A percentile compares a stretch with the other conserved stretches of the same genome.
These are phyloP conservation scores for Pelusios castaneus DNA, from an alignment of 2,113 vertebrate species.

Conservation along the genomic window DNA sequence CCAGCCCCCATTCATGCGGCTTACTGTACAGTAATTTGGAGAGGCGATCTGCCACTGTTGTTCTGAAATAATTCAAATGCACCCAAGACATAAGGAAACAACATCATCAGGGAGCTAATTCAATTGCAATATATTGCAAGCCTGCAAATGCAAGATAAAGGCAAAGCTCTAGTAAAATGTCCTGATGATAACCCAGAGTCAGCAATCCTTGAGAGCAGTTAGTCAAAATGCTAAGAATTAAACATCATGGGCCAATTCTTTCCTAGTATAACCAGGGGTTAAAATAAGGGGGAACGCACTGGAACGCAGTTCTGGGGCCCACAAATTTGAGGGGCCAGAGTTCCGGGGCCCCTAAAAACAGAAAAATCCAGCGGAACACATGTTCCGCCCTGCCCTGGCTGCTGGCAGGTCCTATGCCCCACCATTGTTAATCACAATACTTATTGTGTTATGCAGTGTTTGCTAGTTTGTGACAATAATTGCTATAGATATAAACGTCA, in stretches of 20 bases:
- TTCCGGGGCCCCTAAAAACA: too few species aligned
- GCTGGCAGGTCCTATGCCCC: too few species aligned
- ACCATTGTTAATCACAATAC: too few species aligned
- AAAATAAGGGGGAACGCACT: too few species aligned
- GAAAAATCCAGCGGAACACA: too few species aligned
- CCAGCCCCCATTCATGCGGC: accelerated
- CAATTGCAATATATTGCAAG: not conserved
- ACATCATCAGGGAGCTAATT: not conserved
- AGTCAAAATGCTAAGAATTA: slow-evolving; percentile 13
- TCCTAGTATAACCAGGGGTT: too few species aligned
- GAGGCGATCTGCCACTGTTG: not conserved
- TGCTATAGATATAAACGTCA: too few species aligned
- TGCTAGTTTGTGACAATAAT: too few species aligned
- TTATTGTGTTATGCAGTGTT: too few species aligned
- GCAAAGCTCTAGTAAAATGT: not conserved
- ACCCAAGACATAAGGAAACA: not conserved
- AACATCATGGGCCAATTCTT: slow-evolving; percentile 36
- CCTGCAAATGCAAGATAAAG: not conserved
- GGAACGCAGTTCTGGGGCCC: too few species aligned
- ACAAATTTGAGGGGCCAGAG: too few species aligned
- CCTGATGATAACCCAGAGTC: not conserved
- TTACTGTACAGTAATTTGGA: not conserved
- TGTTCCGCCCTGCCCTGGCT: too few species aligned
- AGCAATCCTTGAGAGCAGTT: not conserved
- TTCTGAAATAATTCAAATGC: not conserved